A percentile compares a stretch with the other conserved stretches of the same genome.
These are phyloP conservation scores for Penaeus monodon DNA, from an alignment of 2,888 invertebrate species.

Conservation along the genomic window DNA sequence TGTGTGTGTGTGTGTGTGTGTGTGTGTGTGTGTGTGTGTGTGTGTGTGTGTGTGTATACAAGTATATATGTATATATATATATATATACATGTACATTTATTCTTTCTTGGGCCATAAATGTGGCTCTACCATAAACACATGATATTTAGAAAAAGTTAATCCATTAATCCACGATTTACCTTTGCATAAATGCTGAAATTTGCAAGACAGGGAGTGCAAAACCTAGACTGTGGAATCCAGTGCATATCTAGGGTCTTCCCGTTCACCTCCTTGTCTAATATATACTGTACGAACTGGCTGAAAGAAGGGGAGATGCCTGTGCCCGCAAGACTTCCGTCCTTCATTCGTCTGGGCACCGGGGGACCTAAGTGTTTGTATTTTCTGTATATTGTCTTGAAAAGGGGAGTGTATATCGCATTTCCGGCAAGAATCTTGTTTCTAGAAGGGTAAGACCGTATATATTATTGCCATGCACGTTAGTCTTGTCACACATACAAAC, in stretches of 20 bases:
- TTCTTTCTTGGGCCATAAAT: too few relatives aligned
- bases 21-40: background rate
- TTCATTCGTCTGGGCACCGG: background rate
- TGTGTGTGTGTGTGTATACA: background rate
- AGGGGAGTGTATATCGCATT: too few relatives aligned
- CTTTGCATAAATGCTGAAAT: conserved; percentile 51
- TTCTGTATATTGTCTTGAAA: too few relatives aligned
- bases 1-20: background rate
- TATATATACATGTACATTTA: too few relatives aligned
- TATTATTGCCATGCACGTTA: too few relatives aligned
- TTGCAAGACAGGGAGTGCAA: conserved; percentile 41
- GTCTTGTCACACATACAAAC: too few relatives aligned
- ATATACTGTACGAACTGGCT: conserved; percentile 41
- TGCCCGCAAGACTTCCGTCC: background rate
- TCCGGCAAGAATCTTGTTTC: too few relatives aligned
- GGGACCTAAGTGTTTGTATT: too few relatives aligned
- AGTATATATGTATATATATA: too few relatives aligned
- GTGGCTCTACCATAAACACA: background rate
- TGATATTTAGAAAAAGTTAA: too few relatives aligned
- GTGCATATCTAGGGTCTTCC: conserved; percentile 35
- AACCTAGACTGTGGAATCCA: conserved; percentile 46
- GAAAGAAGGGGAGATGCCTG: conserved; percentile 29
- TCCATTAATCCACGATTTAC: background rate
- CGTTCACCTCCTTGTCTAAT: conserved; percentile 15
- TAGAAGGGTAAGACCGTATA: too few relatives aligned